These are phyloP conservation scores for Gasterosteus aculeatus DNA, from an alignment of 2,113 vertebrate genomes.

Conservation along the genomic window DNA sequence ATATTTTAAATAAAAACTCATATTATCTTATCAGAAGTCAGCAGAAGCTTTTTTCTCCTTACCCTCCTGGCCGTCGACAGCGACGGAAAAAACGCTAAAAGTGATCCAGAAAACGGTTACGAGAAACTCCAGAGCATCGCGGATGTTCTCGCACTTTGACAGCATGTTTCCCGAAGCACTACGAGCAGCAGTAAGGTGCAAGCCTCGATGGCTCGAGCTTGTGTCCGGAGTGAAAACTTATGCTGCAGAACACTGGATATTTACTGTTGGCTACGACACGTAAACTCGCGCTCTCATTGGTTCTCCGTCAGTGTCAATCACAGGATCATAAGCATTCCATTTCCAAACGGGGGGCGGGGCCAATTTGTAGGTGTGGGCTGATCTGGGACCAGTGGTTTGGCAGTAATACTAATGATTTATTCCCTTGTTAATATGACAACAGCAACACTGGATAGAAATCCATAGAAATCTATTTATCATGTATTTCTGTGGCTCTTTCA, in stretches of 20 bases:
- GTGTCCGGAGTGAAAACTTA: slow-evolving; percentile 49
- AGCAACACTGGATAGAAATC: background rate
- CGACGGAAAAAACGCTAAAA: slow-evolving; percentile 45
- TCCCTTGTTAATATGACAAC: background rate
- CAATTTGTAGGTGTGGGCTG: slow-evolving; percentile 16
- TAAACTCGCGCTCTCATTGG: slow-evolving; percentile 66
- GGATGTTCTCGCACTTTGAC: slow-evolving; percentile 35
- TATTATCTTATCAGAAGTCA: slow-evolving; percentile 24
- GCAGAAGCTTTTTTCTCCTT: slow-evolving; percentile 52
- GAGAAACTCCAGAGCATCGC: slow-evolving; percentile 59
- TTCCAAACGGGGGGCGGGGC: slow-evolving; percentile 48
- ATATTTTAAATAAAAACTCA: slow-evolving; percentile 4
- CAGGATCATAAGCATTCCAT: slow-evolving; percentile 51
- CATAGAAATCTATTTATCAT: background rate
- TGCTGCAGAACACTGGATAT: slow-evolving; percentile 15
- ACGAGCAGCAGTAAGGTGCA: slow-evolving; percentile 47
- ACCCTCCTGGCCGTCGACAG: slow-evolving; percentile 76
- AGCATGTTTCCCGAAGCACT: slow-evolving; percentile 70
- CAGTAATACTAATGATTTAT: background rate
- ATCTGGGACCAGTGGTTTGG: slow-evolving; percentile 29
- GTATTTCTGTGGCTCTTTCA: background rate
- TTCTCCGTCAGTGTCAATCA: slow-evolving; percentile 42
- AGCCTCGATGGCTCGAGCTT: slow-evolving; percentile 20
- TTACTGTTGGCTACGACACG: slow-evolving; percentile 66
- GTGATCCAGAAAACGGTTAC: slow-evolving; percentile 58